Conservation (phyloP, 2,888 invertebrate species). For the Nomada ruficornis region DNA sequence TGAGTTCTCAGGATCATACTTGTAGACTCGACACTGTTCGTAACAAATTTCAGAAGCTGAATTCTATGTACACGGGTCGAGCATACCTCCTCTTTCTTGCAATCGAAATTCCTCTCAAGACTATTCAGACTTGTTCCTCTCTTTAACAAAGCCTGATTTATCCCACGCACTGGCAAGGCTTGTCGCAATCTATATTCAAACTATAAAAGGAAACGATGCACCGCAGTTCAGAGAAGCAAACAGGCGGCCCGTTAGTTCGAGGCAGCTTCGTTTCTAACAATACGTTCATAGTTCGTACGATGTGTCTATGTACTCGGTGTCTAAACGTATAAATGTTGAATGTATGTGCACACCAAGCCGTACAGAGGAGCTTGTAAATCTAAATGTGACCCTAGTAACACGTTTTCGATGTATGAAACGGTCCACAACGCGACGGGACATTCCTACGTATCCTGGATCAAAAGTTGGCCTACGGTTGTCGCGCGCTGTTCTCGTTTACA, state of each 20-base stretch:
- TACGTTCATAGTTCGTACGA: slow-evolving; percentile 9
- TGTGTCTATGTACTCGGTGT: slow-evolving; percentile 60
- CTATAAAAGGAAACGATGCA: not conserved
- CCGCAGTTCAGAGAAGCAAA: not conserved
- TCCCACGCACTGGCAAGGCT: not conserved
- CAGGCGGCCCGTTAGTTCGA: slow-evolving; percentile 4
- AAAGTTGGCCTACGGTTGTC: slow-evolving; percentile 63
- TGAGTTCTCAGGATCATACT: slow-evolving; percentile 95
- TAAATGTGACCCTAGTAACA: slow-evolving; percentile 25
- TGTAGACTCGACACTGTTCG: slow-evolving; percentile 84
- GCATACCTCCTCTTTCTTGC: slow-evolving; percentile 18
- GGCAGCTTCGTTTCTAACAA: slow-evolving; percentile 5
- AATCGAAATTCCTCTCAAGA: not conserved
- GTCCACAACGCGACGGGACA: not conserved
- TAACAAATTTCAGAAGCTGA: slow-evolving; percentile 51
- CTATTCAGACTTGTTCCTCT: not conserved
- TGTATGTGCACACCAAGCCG: slow-evolving; percentile 41
- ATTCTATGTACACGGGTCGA: slow-evolving; percentile 48
- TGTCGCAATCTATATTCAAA: not conserved
- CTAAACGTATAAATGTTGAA: slow-evolving; percentile 71
- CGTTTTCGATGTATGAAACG: not conserved
- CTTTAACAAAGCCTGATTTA: slow-evolving; percentile 1
- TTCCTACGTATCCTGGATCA: not conserved
- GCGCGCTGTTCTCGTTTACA: slow-evolving; percentile 62
- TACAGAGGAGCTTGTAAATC: slow-evolving; percentile 30